A percentile compares a stretch with the other conserved stretches of the same genome.
phyloP scores from a whole-genome alignment of 2,113 vertebrate genomes.

The Ia io region DNA sequence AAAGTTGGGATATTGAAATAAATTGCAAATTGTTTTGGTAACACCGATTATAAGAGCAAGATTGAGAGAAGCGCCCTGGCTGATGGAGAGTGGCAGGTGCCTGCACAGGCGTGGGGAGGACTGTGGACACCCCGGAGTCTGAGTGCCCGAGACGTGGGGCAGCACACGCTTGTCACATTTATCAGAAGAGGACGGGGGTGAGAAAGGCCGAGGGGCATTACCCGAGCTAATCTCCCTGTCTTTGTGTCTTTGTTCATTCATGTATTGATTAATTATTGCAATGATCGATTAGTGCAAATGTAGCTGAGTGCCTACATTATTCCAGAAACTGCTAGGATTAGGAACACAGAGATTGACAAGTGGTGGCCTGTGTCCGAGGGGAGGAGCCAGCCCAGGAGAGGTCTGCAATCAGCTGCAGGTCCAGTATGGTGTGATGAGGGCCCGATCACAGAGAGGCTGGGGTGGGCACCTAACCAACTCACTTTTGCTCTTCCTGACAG shows the following conservation, averaged over 20 bases:
- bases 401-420: fast-evolving
- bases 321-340: not conserved
- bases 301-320: not conserved
- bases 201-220: fast-evolving
- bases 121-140: fast-evolving
- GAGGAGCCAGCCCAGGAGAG: fast-evolving
- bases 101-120: fast-evolving
- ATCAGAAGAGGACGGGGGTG: not conserved
- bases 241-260: no score
- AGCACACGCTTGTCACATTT: fast-evolving
- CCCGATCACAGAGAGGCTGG: not conserved
- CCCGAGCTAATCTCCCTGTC: fast-evolving
- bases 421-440: fast-evolving
- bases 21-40: not conserved
- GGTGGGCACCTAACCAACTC: not conserved
- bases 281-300: no score
- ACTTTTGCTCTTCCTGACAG: not conserved
- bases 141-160: fast-evolving
- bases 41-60: not conserved
- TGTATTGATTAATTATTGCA: no score
- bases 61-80: not conserved
- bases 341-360: not conserved
- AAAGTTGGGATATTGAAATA: not conserved
- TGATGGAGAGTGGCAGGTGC: fast-evolving
- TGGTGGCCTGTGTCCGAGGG: fast-evolving